Base-by-base conservation (phyloP, 2,113 vertebrate species). In the Heliornis fulica region DNA sequence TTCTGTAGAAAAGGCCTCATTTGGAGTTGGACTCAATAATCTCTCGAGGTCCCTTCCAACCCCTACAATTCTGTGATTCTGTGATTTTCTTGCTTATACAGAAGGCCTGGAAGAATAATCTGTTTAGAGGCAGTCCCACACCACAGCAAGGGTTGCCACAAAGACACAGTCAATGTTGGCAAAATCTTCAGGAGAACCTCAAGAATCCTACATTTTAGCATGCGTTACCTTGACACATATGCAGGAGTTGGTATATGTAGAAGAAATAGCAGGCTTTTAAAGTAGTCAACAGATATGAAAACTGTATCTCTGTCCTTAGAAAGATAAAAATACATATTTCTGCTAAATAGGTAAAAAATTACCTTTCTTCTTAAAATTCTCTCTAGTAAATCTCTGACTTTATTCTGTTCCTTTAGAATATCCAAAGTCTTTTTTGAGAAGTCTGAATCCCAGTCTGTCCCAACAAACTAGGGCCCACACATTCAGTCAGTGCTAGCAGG, bases 191-290 rank as follows among this genome's bases (percentile, higher is more conserved):
- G 50, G 22, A 8, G 25, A 61, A 25, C 29, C 50, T 69, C 7
- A n/a, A 32, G 56, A 63, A 68, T 36, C 48, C 85, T 91, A 70
- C 63, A 43, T 87, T 70, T 94, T 72, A 90, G 12, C 13, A 21
- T 61, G 65, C 68, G 41, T 93, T 92, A 40, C 22, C 6, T 40
- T 59, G 8, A 68, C 12, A 18, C 21, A 26, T 17, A 51, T 26
- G 38, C 45, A 80, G 41, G 75, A 69, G n/a, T 85, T 91, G 74
- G 48, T 78, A 28, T 66, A 54, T 45, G 11, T 64, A 90, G 81
- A 59, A 87, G 60, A 80, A 93, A 94, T 40, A 70, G 36, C 32
- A 86, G 43, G 20, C 25, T 96, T 94, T 96, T 93, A 31, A 92
- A 90, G 40, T 10, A 90, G 38, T 51, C 46, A 87, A 72, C 9